Percentiles rank a stretch among this genome's conserved stretches.
Conservation (phyloP, 1,140 invertebrate genomes). For the Ephestia elutella region DNA sequence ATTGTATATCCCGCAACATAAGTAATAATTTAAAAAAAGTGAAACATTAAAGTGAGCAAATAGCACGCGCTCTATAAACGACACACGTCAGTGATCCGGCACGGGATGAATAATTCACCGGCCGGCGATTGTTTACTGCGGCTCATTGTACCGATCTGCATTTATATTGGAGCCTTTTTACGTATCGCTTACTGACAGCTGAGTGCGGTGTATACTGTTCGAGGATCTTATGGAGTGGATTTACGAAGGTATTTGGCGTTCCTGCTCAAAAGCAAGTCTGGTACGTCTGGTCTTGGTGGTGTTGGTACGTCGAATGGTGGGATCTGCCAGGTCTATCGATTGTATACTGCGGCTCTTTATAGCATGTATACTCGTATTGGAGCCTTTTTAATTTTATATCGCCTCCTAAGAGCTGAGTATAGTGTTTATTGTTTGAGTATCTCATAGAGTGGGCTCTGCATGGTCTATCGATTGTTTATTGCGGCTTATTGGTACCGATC, state of each 20-base stretch:
- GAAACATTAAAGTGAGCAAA: neutral
- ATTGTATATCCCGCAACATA: too few relatives aligned
- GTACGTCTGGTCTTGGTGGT: too few relatives aligned
- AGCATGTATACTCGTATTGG: neutral
- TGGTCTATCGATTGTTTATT: too few relatives aligned
- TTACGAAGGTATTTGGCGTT: too few relatives aligned
- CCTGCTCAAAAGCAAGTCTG: too few relatives aligned
- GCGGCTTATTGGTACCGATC: neutral
- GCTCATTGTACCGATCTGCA: neutral
- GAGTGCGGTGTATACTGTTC: neutral
- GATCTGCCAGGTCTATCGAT: too few relatives aligned
- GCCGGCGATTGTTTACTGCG: neutral
- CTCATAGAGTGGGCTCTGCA: too few relatives aligned
- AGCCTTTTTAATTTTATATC: neutral
- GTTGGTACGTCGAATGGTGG: too few relatives aligned
- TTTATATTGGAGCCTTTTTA: neutral
- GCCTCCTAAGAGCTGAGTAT: too few relatives aligned
- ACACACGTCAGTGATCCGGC: neutral
- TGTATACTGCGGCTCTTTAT: neutral
- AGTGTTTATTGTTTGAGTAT: neutral
- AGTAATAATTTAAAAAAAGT: neutral
- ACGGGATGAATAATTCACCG: neutral
- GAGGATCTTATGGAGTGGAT: too few relatives aligned
- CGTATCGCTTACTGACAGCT: neutral
- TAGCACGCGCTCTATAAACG: neutral